Conservation (phyloP, 2,888 invertebrate genomes). For the Strigamia transsilvanica region DNA sequence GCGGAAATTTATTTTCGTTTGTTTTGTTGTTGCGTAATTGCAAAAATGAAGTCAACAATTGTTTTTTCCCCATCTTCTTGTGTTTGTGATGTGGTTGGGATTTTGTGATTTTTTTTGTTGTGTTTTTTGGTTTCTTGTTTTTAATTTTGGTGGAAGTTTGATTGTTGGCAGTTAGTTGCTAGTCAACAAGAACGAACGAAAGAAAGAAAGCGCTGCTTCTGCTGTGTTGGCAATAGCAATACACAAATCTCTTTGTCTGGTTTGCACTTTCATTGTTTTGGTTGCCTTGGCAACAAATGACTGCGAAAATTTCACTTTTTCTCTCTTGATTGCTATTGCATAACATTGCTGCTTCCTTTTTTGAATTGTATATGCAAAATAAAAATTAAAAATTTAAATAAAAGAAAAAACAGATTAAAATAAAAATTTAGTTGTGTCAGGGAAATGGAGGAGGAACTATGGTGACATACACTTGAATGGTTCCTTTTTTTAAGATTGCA, state of each 20-base stretch:
- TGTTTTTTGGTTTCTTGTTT: not conserved
- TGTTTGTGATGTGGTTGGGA: not conserved
- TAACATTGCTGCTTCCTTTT: not conserved
- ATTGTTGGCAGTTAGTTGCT: constrained; percentile 7
- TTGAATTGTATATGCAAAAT: not conserved
- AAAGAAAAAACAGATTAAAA: not conserved
- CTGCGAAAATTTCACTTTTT: too few relatives aligned
- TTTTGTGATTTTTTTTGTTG: not conserved
- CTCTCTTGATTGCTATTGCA: not conserved
- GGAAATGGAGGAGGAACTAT: not conserved
- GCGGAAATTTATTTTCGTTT: not conserved
- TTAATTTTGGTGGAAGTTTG: constrained; percentile 1
- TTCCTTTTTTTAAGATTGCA: not conserved
- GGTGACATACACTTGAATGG: constrained; percentile 18
- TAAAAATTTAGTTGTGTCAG: not conserved
- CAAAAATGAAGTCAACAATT: constrained; percentile 17
- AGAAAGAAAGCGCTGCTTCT: not conserved
- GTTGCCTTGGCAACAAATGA: constrained; percentile 17
- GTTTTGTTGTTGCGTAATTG: not conserved
- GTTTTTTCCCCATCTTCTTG: not conserved
- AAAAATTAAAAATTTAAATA: not conserved
- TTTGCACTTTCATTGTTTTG: constrained; percentile 15
- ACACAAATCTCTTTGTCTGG: constrained; percentile 3
- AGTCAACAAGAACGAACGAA: not conserved
- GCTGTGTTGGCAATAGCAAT: constrained; percentile 18